Evolutionary conservation across 1,140 invertebrate genomes (phyloP), one percentile per base, ranked within the genome.

Genomic region (Ooceraea biroi): DNA sequence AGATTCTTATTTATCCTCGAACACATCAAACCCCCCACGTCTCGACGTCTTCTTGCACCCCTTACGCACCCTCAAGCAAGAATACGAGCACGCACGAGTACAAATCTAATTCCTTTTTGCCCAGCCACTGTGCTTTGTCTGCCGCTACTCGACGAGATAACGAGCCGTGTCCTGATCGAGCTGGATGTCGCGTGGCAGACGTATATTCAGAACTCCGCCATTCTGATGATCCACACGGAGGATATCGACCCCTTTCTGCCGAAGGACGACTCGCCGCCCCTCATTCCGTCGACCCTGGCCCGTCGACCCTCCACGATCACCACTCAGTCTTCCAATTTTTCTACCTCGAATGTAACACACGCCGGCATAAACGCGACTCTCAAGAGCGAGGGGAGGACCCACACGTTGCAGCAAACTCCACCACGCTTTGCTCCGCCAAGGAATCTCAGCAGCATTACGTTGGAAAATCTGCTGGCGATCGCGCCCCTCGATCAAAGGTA

Each of bases 401-500:
- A 12, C 25, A 73, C 10, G 36, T 3, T 30, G 17, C 30, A 71
- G 58, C 19, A 17, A 7, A 11, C 68, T 19, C 19, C 44, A 7
- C 58, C 22, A 58, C 71, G 86, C 66, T 92, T 92, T 66, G 60
- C 85, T 2, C 91, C 89, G 19, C 84, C 91, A 44, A 83, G 76
- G 46, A 91, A 92, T 76, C 85, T 93, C 52, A 93, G 92, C 22
- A 83, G 87, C 12, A 84, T 83, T 0, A 91, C 86, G 61, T 65
- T 91, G 68, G 87, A 93, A 25, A 94, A 93, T 90, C 83, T 94
- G 17, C 73, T 94, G 55, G 91, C 90, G 52, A 87, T 94, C 58
- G 91, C 91, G 61, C 93, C 94, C 41, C 91, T 94, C 85, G 94
- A 94, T 87, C 90, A 90, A 77, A 92, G 92, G 94, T 94, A 91